Evolutionary conservation across 2,888 invertebrate genomes (phyloP).

Genomic region (Drosophila paramelanica): DNA sequence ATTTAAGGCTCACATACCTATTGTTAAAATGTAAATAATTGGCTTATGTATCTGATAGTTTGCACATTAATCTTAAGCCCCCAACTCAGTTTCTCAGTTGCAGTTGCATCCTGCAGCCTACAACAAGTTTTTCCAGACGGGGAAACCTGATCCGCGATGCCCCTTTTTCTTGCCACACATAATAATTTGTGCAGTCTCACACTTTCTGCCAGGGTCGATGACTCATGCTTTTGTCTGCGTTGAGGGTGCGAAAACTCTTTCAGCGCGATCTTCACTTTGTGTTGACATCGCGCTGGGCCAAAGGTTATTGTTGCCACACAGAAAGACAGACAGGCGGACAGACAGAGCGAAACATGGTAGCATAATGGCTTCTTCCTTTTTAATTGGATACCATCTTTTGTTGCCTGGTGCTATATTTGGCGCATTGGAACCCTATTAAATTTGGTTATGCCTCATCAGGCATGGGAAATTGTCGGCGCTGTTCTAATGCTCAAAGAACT

Average conservation of each 20-base stretch:
- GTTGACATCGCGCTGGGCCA: constrained; percentile 46
- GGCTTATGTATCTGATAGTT: constrained; percentile 39
- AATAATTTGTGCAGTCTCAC: constrained; percentile 3
- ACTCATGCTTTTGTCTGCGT: constrained; percentile 54
- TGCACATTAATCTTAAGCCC: constrained; percentile 19
- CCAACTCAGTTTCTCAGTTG: constrained; percentile 16
- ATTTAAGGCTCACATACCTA: background rate
- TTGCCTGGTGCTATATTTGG: constrained; percentile 41
- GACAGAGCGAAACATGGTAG: constrained; percentile 7
- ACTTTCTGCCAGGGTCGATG: constrained; percentile 60
- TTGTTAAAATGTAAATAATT: constrained; percentile 42
- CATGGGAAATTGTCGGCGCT: constrained; percentile 60
- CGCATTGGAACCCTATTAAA: constrained; percentile 40
- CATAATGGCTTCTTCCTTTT: constrained; percentile 23
- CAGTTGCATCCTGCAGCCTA: background rate
- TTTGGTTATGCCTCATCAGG: constrained; percentile 64
- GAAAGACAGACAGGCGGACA: constrained; percentile 4
- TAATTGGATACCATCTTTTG: constrained; percentile 33
- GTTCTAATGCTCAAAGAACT: constrained; percentile 17
- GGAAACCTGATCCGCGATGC: constrained; percentile 52
- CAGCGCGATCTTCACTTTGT: constrained; percentile 28
- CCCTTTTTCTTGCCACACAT: constrained; percentile 8
- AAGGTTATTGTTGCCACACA: constrained; percentile 28
- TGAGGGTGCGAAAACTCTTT: constrained; percentile 67
- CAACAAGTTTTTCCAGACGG: constrained; percentile 53